phyloP scores from a whole-genome alignment of 2,888 invertebrate genomes.

The Platycheirus rosarum region DNA sequence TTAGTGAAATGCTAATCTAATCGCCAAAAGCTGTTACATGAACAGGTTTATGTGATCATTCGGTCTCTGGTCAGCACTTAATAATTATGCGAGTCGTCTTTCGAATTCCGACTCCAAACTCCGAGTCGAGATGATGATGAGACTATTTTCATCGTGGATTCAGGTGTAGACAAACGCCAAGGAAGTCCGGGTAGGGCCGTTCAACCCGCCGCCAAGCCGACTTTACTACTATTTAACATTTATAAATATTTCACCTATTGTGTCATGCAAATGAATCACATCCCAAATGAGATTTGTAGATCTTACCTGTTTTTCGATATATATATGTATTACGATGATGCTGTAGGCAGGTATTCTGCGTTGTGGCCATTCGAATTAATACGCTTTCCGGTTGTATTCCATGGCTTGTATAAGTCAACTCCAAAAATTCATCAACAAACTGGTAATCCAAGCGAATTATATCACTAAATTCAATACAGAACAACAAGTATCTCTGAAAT shows the following conservation, averaged over 20 bases:
- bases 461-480: slow-evolving; percentile 52
- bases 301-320: slow-evolving; percentile 65
- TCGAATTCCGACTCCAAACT: slow-evolving; percentile 15
- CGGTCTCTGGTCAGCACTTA: neutral
- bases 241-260: slow-evolving; percentile 72
- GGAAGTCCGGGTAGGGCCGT: slow-evolving; percentile 73
- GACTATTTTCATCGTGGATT: slow-evolving; percentile 9
- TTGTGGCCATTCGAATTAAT: slow-evolving; percentile 49
- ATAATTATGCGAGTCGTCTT: slow-evolving; percentile 43
- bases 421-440: slow-evolving; percentile 53
- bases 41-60: slow-evolving; percentile 61
- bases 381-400: slow-evolving; percentile 65
- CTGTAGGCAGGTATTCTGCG: slow-evolving; percentile 41
- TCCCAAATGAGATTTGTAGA: slow-evolving; percentile 54
- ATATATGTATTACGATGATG: neutral
- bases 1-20: slow-evolving; percentile 70
- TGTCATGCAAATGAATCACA: slow-evolving; percentile 71
- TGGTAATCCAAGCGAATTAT: slow-evolving; percentile 66
- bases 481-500: slow-evolving; percentile 27
- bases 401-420: slow-evolving; percentile 49
- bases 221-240: slow-evolving; percentile 43
- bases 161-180: slow-evolving; percentile 48
- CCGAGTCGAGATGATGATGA: slow-evolving; percentile 25
- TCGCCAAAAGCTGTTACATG: slow-evolving; percentile 63
- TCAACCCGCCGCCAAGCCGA: slow-evolving; percentile 46